Percentiles rank a stretch among this genome's conserved stretches.
Evolutionary conservation across 2,113 vertebrate species (phyloP).

Genomic region (Apeltes quadracus): DNA sequence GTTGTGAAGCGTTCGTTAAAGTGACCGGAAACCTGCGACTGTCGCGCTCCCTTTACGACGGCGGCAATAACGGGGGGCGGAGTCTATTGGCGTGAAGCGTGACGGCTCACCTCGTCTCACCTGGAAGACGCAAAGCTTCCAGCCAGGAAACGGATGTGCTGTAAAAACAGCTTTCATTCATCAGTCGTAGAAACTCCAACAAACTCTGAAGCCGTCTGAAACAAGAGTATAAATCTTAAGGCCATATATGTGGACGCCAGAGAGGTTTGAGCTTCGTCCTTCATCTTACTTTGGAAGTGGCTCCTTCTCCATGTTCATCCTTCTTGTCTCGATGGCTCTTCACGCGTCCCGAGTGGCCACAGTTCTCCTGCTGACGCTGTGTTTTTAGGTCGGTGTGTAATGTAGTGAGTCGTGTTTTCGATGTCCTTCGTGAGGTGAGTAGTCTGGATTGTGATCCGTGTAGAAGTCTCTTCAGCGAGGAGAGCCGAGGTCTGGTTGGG

Average conservation of each 20-base stretch:
- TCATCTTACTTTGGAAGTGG: conserved; percentile 37
- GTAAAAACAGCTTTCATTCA: background rate
- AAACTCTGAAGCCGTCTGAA: background rate
- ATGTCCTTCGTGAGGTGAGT: conserved; percentile 56
- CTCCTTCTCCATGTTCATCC: conserved; percentile 39
- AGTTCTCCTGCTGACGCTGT: conserved; percentile 58
- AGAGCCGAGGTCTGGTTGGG: conserved; percentile 20
- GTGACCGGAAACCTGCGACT: background rate
- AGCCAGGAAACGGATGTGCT: background rate
- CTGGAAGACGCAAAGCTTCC: background rate
- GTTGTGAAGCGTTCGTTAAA: background rate
- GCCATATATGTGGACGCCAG: conserved; percentile 30
- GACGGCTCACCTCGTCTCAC: background rate
- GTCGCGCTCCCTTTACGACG: conserved; percentile 7
- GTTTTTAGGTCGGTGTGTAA: conserved; percentile 47
- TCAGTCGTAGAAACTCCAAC: background rate
- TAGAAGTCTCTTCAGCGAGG: conserved; percentile 42
- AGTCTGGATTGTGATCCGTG: conserved; percentile 47
- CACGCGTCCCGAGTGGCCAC: conserved; percentile 56
- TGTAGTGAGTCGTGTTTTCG: conserved; percentile 55
- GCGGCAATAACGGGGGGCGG: background rate
- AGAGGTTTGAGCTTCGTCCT: conserved; percentile 65
- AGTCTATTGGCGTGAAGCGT: background rate
- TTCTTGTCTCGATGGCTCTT: conserved; percentile 38
- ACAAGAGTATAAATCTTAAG: conserved; percentile 22